These are phyloP conservation scores for Tychaedon coryphoeus DNA, from an alignment of 2,113 vertebrate genomes.

Conservation along the genomic window DNA sequence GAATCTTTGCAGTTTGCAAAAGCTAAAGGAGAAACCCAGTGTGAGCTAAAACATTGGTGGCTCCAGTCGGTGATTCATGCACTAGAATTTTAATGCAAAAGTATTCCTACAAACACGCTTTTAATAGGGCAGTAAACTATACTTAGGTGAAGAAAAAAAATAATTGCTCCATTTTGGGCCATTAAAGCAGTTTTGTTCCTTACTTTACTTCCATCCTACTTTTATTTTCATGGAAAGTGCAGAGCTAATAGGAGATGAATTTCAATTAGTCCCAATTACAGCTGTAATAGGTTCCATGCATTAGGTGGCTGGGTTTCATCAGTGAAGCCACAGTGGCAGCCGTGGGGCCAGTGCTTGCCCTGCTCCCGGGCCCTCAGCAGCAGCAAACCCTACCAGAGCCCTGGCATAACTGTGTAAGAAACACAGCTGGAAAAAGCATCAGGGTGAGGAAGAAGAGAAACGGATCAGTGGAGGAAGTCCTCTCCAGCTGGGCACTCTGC, in stretches of 20 bases:
- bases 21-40: constrained; percentile 21
- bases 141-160: constrained; percentile 67
- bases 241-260: constrained; percentile 59
- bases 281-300: constrained; percentile 10
- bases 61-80: constrained; percentile 31
- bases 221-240: constrained; percentile 57
- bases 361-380: neutral
- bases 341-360: fast-evolving
- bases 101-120: constrained; percentile 63
- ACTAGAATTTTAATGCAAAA: constrained; percentile 70
- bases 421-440: neutral
- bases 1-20: constrained; percentile 35
- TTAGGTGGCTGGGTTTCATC: constrained; percentile 6
- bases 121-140: constrained; percentile 69
- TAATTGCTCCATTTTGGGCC: constrained; percentile 65
- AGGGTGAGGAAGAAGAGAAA: neutral
- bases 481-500: neutral
- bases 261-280: constrained; percentile 68
- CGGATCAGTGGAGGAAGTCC: neutral
- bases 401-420: neutral
- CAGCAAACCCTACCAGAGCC: neutral
- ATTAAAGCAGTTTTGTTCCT: constrained; percentile 62
- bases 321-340: neutral
- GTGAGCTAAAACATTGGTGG: constrained; percentile 20
- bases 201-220: constrained; percentile 45